phyloP scores from a whole-genome alignment of 2,797 vertebrate genomes.

The Gadopsis bispinosus region DNA sequence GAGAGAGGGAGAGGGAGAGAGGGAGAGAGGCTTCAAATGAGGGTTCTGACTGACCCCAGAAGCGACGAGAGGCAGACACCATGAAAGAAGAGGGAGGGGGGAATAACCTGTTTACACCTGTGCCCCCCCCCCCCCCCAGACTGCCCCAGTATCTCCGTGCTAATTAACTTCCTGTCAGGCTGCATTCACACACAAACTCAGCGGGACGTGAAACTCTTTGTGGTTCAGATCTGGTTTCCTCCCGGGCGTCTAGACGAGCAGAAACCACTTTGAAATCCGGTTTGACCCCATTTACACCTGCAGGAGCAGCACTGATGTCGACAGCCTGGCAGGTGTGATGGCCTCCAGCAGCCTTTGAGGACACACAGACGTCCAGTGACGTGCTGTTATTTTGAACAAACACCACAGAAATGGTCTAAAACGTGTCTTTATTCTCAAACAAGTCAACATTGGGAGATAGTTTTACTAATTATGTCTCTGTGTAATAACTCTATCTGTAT shows the following conservation, averaged over 20 bases:
- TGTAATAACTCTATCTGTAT: no score
- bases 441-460: neutral
- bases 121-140: neutral
- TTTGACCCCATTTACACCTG: conserved; percentile 38
- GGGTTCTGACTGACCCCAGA: neutral
- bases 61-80: conserved; percentile 11
- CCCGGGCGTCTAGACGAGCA: conserved; percentile 50
- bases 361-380: neutral
- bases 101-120: conserved; percentile 27
- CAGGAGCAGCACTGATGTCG: neutral
- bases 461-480: no score
- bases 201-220: conserved; percentile 56
- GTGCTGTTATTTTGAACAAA: conserved; percentile 1
- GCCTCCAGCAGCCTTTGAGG: neutral
- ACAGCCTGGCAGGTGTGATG: neutral
- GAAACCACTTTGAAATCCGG: conserved; percentile 62
- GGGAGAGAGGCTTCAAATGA: neutral
- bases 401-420: neutral
- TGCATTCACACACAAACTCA: conserved; percentile 47
- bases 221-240: conserved; percentile 49
- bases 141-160: conserved; percentile 27
- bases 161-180: conserved; percentile 62
- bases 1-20: neutral
- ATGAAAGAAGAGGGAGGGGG: neutral
- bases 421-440: neutral